Evolutionary conservation across 2,888 invertebrate genomes (phyloP).

Genomic region (Caradrina clavipalpis): DNA sequence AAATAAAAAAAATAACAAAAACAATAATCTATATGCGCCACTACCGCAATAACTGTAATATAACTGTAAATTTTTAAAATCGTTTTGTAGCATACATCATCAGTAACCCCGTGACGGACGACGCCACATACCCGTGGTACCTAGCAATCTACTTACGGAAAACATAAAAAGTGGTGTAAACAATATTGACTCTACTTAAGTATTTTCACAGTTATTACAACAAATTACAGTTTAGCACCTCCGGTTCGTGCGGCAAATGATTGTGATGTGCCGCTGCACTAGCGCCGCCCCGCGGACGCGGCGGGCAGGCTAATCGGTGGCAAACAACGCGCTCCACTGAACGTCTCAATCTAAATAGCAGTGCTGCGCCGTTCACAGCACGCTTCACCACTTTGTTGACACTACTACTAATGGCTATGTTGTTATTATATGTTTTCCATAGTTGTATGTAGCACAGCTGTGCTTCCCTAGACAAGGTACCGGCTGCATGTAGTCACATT

Average conservation of each 20-base stretch:
- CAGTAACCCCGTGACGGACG: no score
- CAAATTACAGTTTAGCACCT: slow-evolving; percentile 52
- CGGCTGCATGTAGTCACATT: slow-evolving; percentile 20
- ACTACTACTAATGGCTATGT: background rate
- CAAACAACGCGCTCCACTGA: slow-evolving; percentile 31
- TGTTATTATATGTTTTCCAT: no score
- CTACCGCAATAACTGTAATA: no score
- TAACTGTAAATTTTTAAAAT: no score
- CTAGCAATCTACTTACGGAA: background rate
- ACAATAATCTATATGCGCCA: no score
- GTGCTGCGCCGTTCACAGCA: background rate
- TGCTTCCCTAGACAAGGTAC: background rate
- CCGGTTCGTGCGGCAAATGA: slow-evolving; percentile 46
- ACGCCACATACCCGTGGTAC: no score
- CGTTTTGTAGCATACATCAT: no score
- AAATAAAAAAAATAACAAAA: no score
- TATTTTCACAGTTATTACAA: slow-evolving; percentile 44
- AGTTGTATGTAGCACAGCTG: background rate
- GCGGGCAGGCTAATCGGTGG: slow-evolving; percentile 30
- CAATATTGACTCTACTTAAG: slow-evolving; percentile 20
- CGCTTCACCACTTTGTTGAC: slow-evolving; percentile 7
- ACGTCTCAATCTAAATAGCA: slow-evolving; percentile 41
- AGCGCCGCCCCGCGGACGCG: slow-evolving; percentile 20
- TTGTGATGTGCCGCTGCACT: slow-evolving; percentile 22
- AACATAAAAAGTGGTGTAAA: background rate